Evolutionary conservation across 2,888 invertebrate species (phyloP).

Genomic region (Erannis defoliaria): DNA sequence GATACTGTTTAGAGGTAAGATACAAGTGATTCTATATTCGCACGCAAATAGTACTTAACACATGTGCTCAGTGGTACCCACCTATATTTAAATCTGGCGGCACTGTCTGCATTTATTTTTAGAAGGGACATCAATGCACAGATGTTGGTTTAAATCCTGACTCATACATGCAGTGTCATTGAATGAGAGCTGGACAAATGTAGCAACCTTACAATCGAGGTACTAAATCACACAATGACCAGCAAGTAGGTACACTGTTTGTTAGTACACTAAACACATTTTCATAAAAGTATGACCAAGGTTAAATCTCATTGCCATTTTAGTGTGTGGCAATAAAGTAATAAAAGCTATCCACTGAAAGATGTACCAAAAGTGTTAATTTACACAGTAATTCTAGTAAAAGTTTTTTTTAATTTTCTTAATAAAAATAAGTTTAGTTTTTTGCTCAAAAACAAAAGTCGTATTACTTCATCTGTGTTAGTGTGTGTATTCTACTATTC

Average conservation of each 20-base stretch:
- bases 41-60: constrained; percentile 42
- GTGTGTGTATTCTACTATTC: background rate
- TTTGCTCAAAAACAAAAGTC: too few species aligned
- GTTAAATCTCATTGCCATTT: background rate
- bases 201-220: constrained; percentile 27
- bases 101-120: constrained; percentile 66
- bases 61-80: constrained; percentile 17
- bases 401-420: too few species aligned
- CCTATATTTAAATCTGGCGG: constrained; percentile 53
- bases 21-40: constrained; percentile 19
- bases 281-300: background rate
- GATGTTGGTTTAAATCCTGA: constrained; percentile 60
- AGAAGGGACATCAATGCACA: constrained; percentile 63
- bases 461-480: too few species aligned
- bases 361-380: background rate
- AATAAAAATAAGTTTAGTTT: too few species aligned
- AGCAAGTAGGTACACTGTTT: background rate
- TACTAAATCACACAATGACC: constrained; percentile 9
- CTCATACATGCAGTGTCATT: constrained; percentile 57
- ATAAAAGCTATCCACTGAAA: background rate
- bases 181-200: constrained; percentile 50
- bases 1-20: background rate
- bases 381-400: too few species aligned
- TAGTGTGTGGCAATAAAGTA: background rate
- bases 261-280: background rate